Percentiles rank a stretch among this genome's conserved stretches.
These are phyloP conservation scores for Rhegmatorhina hoffmannsi DNA, from an alignment of 2,113 vertebrate species.

Conservation along the genomic window DNA sequence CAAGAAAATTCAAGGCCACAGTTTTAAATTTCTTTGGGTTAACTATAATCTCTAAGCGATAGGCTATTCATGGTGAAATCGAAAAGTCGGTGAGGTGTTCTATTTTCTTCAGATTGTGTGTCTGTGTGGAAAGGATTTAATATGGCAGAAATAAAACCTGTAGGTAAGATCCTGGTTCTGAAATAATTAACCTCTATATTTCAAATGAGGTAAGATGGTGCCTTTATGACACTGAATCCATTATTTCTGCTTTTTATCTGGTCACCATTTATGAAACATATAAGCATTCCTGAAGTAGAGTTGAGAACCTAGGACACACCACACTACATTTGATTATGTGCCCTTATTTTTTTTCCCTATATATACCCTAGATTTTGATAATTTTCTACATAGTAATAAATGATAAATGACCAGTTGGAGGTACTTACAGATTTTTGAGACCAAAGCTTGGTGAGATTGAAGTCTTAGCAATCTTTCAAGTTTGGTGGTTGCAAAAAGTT, in stretches of 20 bases:
- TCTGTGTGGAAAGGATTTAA: neutral
- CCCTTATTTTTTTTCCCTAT: neutral
- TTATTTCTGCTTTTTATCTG: neutral
- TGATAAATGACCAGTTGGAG: neutral
- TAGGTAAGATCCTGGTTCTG: neutral
- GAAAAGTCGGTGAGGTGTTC: neutral
- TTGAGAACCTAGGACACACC: fast-evolving
- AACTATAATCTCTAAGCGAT: neutral
- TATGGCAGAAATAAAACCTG: neutral
- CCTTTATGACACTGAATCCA: neutral
- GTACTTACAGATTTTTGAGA: neutral
- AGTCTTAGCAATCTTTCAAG: neutral
- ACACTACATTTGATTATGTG: neutral
- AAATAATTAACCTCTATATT: neutral
- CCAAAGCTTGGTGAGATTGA: neutral
- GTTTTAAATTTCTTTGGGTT: neutral
- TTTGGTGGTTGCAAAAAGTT: neutral
- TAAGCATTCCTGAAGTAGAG: neutral
- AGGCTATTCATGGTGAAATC: neutral
- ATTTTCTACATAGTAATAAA: neutral
- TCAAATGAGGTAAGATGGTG: neutral
- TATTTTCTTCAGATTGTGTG: neutral
- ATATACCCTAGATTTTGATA: neutral
- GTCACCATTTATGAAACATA: neutral
- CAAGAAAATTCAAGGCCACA: neutral